Conservation (phyloP, 2,888 invertebrate genomes). For the Microctonus aethiopoides region DNA sequence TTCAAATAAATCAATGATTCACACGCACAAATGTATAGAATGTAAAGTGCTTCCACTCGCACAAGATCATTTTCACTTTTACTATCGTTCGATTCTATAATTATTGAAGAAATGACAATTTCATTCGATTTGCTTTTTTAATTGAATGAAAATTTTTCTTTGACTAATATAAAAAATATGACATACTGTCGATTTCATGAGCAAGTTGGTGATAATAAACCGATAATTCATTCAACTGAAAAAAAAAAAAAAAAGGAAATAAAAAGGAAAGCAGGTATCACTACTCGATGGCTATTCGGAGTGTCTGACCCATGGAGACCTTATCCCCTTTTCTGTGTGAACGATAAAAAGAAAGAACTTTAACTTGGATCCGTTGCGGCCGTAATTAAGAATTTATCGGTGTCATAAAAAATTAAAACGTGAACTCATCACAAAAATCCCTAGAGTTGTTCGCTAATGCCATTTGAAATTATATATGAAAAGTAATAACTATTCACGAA, state of each 20-base stretch:
- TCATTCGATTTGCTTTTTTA: not conserved
- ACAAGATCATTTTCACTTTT: not conserved
- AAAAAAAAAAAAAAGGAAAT: conserved; percentile 9
- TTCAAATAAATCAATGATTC: not conserved
- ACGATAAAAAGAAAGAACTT: not conserved
- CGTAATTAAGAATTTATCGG: not conserved
- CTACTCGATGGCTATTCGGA: not conserved
- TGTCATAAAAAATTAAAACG: not conserved
- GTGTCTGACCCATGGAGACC: conserved; percentile 16
- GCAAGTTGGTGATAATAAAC: conserved; percentile 18
- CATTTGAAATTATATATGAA: not conserved
- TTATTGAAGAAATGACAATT: not conserved
- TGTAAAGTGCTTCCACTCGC: not conserved
- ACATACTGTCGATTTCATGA: conserved; percentile 19
- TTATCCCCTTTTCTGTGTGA: not conserved
- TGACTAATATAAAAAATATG: not conserved
- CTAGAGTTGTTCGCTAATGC: not conserved
- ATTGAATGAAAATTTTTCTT: not conserved
- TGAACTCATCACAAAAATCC: not conserved
- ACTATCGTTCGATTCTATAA: not conserved
- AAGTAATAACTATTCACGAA: not conserved
- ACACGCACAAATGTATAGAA: not conserved
- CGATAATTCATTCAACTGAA: conserved; percentile 19
- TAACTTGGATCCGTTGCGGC: not conserved
- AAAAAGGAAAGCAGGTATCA: conserved; percentile 11